Conservation (phyloP, 2,797 vertebrate species). For the Cyprinodon diabolis region DNA sequence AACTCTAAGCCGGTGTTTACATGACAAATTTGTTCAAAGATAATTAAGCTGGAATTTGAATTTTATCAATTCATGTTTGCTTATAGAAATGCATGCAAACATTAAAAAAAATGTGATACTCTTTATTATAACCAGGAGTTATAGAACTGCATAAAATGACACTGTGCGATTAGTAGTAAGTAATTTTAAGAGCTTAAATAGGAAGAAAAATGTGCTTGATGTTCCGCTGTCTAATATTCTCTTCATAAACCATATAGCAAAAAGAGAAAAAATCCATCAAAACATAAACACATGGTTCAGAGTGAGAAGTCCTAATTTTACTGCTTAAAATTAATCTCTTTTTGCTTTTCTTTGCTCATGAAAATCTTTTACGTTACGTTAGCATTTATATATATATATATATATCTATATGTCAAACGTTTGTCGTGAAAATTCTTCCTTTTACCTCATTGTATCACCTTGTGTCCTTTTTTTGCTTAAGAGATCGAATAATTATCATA, state of each 20-base stretch:
- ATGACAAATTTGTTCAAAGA: background rate
- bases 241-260: background rate
- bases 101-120: background rate
- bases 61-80: background rate
- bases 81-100: background rate
- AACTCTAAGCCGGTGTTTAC: background rate
- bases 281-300: background rate
- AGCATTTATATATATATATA: background rate
- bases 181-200: background rate
- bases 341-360: background rate
- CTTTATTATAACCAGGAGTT: background rate
- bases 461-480: too few relatives aligned
- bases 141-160: background rate
- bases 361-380: background rate
- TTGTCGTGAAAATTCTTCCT: too few relatives aligned
- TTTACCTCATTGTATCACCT: too few relatives aligned
- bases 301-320: background rate
- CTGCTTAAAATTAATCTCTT: background rate
- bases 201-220: background rate
- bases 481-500: too few relatives aligned
- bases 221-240: background rate
- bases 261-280: background rate
- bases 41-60: background rate
- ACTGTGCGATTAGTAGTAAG: background rate
- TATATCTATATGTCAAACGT: too few relatives aligned